phyloP scores from a whole-genome alignment of 2,888 invertebrate genomes.

The Itoplectis maculator region DNA sequence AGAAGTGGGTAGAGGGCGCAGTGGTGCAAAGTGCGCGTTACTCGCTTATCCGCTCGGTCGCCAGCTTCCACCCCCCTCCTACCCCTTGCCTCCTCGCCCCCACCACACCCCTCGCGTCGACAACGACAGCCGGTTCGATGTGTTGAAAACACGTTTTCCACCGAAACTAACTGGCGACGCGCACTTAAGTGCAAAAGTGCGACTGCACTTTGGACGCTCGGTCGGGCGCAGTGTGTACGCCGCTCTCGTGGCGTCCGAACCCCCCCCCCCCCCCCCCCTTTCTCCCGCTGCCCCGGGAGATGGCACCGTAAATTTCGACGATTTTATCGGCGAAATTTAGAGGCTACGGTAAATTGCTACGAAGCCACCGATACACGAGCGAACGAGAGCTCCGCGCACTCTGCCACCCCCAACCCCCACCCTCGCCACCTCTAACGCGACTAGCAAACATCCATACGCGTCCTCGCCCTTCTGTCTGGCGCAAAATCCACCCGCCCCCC shows the following conservation, averaged over 20 bases:
- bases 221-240: constrained; percentile 19
- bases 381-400: constrained; percentile 49
- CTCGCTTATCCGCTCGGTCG: constrained; percentile 29
- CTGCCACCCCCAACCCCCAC: no score
- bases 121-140: constrained; percentile 19
- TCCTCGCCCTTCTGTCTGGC: constrained; percentile 49
- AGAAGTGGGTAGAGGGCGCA: constrained; percentile 1
- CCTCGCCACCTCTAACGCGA: constrained; percentile 29
- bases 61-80: no score
- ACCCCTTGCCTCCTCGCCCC: no score
- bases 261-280: constrained; percentile 25
- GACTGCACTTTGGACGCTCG: constrained; percentile 55
- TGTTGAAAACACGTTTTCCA: constrained; percentile 49
- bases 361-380: constrained; percentile 51
- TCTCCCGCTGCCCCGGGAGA: not conserved
- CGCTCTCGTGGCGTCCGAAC: constrained; percentile 5
- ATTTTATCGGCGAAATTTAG: constrained; percentile 79
- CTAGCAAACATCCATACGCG: constrained; percentile 53
- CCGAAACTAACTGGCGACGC: constrained; percentile 57
- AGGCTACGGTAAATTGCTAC: constrained; percentile 73
- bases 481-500: constrained; percentile 14
- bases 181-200: constrained; percentile 61
- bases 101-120: no score
- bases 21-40: not conserved
- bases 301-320: constrained; percentile 73